Base-by-base conservation (phyloP, 2,113 vertebrate species). In the Struthidea cinerea region DNA sequence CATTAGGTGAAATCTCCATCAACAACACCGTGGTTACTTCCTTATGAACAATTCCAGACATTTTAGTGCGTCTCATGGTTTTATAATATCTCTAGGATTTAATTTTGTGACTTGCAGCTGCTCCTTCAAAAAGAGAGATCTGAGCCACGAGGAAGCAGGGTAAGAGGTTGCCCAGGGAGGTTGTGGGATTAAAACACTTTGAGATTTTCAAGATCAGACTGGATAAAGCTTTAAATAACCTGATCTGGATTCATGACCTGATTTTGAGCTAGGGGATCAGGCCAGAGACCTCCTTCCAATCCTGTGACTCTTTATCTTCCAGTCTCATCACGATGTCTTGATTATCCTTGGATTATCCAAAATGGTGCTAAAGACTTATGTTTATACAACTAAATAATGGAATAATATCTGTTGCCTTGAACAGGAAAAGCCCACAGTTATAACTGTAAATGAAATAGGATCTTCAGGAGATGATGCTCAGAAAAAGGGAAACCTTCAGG, bases 361-460 rank as follows among this genome's bases (percentile, higher is more conserved):
- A 30, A 21, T 35, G 15, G 5, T 21, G 16, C 2, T n/a, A n/a
- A 21, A n/a, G 7, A 23, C 3, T 30, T 35, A 8, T 1, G 5
- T 55, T 71, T 37, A 50, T 35, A 30, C 6, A 52, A 63, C 1
- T 16, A 44, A 76, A 59, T 50, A 16, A 42, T 28, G 24, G 26
- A n/a, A 41, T 42, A 22, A 49, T 4, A 59, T 12, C 32, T 35
- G 9, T 30, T 78, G 7, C 16, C 13, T 61, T 37, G 14, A 59
- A 35, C 1, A 22, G 21, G 30, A 32, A 2, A 87, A 76, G 32
- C 4, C 0, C 15, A 20, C 50, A 41, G 2, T 8, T 37, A 4
- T 5, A 59, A 9, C 12, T 49, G 5, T 6, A 57, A 84, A 75
- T 4, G 2, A 67, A 67, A 55, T 11, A n/a, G 1, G 11, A 7